Percentiles rank a stretch among this genome's conserved stretches.
phyloP scores from a whole-genome alignment of 2,797 vertebrate species.

The Eremophila alpestris region DNA sequence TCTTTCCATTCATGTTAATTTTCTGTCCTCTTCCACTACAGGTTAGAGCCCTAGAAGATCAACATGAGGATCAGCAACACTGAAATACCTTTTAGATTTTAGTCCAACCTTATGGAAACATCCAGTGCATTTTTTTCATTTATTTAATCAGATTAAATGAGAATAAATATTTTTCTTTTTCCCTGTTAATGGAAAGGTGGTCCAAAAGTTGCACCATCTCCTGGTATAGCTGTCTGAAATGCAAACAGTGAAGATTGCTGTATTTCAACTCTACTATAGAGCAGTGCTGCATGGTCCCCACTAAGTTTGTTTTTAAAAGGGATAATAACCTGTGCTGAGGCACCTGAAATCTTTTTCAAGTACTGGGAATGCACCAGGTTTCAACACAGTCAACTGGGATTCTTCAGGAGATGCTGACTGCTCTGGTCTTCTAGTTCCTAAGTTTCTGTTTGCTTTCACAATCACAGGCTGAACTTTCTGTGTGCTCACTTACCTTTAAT shows the following conservation, averaged over 20 bases:
- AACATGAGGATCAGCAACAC: not conserved
- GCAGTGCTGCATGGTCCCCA: not conserved
- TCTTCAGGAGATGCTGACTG: not conserved
- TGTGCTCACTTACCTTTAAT: not conserved
- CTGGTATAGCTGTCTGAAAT: not conserved
- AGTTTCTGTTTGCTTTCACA: not conserved
- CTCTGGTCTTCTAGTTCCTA: not conserved
- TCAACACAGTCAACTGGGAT: not conserved
- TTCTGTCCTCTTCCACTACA: conserved; percentile 11
- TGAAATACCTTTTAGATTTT: not conserved
- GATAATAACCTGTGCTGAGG: not conserved
- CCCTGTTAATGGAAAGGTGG: not conserved
- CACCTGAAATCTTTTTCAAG: not conserved
- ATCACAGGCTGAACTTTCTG: not conserved
- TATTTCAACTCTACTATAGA: not conserved
- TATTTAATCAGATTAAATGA: not conserved
- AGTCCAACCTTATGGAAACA: not conserved
- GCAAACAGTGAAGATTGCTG: not conserved
- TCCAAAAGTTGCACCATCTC: not conserved
- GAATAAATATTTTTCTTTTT: conserved; percentile 3
- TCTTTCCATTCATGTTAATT: not conserved
- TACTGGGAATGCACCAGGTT: not conserved
- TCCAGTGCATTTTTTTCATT: not conserved
- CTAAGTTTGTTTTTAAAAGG: not conserved
- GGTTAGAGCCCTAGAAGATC: not conserved